These are phyloP conservation scores for Aratinga solstitialis DNA, from an alignment of 2,797 vertebrate genomes.

Conservation along the genomic window DNA sequence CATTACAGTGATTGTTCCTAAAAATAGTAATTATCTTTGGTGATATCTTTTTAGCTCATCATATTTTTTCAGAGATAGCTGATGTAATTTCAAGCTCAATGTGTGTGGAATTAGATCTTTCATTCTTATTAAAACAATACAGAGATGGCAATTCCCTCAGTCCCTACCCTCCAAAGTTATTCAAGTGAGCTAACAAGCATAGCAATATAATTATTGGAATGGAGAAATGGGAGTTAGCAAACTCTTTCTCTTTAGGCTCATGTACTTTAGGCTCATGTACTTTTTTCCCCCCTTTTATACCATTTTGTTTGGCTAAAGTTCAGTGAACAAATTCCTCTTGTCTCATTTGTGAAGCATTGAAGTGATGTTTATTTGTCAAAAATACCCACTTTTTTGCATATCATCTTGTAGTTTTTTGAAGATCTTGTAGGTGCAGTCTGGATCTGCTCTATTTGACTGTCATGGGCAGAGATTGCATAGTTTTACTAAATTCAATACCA, in stretches of 20 bases:
- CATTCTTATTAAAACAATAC: conserved; percentile 43
- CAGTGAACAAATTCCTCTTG: neutral
- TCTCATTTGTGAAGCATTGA: neutral
- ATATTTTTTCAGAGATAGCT: neutral
- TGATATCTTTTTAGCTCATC: conserved; percentile 11
- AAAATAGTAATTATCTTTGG: conserved; percentile 7
- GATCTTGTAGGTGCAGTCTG: neutral
- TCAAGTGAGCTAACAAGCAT: neutral
- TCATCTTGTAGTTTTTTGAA: neutral
- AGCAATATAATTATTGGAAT: neutral
- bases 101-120: conserved; percentile 42
- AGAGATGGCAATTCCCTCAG: conserved; percentile 3
- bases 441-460: neutral
- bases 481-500: neutral
- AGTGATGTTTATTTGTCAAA: neutral
- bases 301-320: neutral
- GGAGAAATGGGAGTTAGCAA: neutral
- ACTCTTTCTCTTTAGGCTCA: neutral
- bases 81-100: conserved; percentile 38
- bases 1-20: neutral
- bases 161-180: conserved; percentile 11
- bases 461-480: neutral
- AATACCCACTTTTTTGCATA: neutral
- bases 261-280: too few species aligned
- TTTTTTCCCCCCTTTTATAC: neutral